Evolutionary conservation across 2,113 vertebrate species (phyloP).

Genomic region (Serinus canaria): DNA sequence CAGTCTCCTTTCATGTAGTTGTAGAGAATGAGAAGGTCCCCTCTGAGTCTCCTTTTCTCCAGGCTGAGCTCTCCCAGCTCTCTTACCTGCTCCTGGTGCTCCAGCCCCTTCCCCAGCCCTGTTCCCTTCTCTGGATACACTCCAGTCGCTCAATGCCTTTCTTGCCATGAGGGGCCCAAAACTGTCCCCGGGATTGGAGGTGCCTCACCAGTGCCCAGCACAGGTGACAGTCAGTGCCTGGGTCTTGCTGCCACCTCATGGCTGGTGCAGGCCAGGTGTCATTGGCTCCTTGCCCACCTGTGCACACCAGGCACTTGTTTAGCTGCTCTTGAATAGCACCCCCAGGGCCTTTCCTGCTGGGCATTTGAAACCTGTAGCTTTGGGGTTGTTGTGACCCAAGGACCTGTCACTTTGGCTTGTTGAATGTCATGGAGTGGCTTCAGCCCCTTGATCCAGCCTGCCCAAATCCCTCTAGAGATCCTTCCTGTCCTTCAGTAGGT

Average conservation of each 20-base stretch:
- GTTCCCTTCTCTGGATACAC: background rate
- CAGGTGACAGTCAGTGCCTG: background rate
- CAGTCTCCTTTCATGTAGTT: background rate
- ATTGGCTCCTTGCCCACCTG: background rate
- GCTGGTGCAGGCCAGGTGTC: background rate
- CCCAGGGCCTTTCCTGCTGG: background rate
- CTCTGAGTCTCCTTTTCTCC: background rate
- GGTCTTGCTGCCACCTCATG: background rate
- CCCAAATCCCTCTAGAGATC: background rate
- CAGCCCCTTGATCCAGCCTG: background rate
- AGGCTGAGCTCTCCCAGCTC: background rate
- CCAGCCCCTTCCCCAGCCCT: background rate
- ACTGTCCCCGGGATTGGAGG: background rate
- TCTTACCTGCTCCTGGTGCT: background rate
- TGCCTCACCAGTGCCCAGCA: background rate
- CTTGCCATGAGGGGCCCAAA: background rate
- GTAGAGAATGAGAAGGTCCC: background rate
- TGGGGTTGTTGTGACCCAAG: background rate
- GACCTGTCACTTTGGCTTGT: background rate
- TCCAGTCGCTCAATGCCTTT: background rate
- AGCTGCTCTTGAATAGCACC: background rate
- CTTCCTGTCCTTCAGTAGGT: background rate
- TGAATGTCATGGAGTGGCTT: background rate
- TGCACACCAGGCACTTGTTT: background rate
- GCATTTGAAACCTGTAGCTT: background rate